phyloP scores from a whole-genome alignment of 2,113 vertebrate species.

The Atractosteus spatula region DNA sequence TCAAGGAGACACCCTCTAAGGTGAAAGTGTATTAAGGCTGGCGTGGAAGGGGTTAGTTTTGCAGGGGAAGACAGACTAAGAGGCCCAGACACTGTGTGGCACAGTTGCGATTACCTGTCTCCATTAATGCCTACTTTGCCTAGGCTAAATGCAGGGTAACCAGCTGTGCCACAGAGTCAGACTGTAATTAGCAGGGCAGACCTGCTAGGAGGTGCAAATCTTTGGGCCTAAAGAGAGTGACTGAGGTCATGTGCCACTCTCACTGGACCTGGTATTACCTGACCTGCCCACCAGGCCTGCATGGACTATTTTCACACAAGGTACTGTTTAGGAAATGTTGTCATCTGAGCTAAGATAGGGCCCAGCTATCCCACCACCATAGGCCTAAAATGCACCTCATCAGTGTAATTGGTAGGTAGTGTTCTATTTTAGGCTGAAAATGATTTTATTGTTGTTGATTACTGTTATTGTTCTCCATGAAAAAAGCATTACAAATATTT shows the following conservation, averaged over 20 bases:
- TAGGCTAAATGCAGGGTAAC: conserved; percentile 2
- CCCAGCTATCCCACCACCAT: too few relatives aligned
- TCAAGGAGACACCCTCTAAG: too few relatives aligned
- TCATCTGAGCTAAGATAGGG: too few relatives aligned
- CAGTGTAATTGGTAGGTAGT: too few relatives aligned
- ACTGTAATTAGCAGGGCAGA: conserved; percentile 10
- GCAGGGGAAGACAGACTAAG: background rate
- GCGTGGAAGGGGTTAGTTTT: background rate
- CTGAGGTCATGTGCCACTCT: background rate
- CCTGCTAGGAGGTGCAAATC: background rate
- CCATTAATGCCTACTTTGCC: conserved; percentile 8
- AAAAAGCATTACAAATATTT: too few relatives aligned
- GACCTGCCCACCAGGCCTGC: too few relatives aligned
- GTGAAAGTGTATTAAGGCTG: background rate
- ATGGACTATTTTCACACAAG: too few relatives aligned
- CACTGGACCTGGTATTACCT: background rate
- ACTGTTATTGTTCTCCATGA: too few relatives aligned
- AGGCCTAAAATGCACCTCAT: too few relatives aligned
- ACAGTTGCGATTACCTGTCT: conserved; percentile 4
- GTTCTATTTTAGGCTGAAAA: too few relatives aligned
- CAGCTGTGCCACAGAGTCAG: background rate
- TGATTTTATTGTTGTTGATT: too few relatives aligned
- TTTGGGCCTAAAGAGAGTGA: background rate
- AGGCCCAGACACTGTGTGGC: background rate
- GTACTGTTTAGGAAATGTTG: too few relatives aligned